These are phyloP conservation scores for Pheosia tremula DNA, from an alignment of 2,888 invertebrate genomes.

Conservation along the genomic window DNA sequence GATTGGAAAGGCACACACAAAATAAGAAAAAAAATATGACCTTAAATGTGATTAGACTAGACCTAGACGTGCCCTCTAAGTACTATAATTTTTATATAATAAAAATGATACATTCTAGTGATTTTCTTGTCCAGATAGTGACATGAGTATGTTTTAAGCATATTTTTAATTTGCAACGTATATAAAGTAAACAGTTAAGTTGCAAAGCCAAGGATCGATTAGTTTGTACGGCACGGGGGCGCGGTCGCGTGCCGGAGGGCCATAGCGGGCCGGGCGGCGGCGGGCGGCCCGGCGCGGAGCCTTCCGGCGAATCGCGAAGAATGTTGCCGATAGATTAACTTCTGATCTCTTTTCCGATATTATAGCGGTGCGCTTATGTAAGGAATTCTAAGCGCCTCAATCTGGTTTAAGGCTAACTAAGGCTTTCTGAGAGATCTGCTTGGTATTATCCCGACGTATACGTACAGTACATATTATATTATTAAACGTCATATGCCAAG, in stretches of 20 bases:
- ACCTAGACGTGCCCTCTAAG: too few relatives aligned
- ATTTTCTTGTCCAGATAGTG: not conserved
- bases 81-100: too few relatives aligned
- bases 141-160: not conserved
- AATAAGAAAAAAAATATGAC: too few relatives aligned
- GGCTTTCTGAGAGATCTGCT: slow-evolving; percentile 60
- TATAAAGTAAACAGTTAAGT: slow-evolving; percentile 57
- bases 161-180: slow-evolving; percentile 12
- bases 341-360: slow-evolving; percentile 84
- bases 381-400: slow-evolving; percentile 81
- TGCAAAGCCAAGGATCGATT: slow-evolving; percentile 74
- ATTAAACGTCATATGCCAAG: slow-evolving; percentile 35
- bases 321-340: slow-evolving; percentile 85
- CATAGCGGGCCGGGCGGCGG: slow-evolving; percentile 51
- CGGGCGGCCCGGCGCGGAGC: slow-evolving; percentile 63
- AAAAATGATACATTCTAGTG: not conserved
- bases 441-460: slow-evolving; percentile 45
- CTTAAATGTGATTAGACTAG: too few relatives aligned
- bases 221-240: slow-evolving; percentile 53
- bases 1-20: too few relatives aligned
- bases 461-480: slow-evolving; percentile 37
- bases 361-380: slow-evolving; percentile 79
- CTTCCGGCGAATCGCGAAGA: slow-evolving; percentile 83
- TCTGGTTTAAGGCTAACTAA: slow-evolving; percentile 76
- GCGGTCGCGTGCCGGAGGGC: slow-evolving; percentile 71